Conservation (phyloP, 2,888 invertebrate genomes). For the Erpobdella octoculata region DNA sequence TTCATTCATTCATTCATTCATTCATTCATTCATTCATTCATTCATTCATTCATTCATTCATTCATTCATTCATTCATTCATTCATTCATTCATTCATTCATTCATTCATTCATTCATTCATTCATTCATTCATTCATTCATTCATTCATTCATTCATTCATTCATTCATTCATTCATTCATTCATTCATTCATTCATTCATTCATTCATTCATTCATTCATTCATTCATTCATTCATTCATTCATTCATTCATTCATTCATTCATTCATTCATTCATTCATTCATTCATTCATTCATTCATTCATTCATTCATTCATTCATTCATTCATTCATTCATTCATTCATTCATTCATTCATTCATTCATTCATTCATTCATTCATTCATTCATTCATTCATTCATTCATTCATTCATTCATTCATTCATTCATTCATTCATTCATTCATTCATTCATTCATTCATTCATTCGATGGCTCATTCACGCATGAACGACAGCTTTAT, state of each 20-base stretch:
- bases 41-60: too few species aligned
- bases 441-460: constrained; percentile 1
- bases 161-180: too few species aligned
- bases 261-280: constrained; percentile 1
- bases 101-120: too few species aligned
- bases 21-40: too few species aligned
- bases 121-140: too few species aligned
- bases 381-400: not conserved
- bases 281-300: not conserved
- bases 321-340: not conserved
- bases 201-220: too few species aligned
- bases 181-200: too few species aligned
- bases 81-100: too few species aligned
- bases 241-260: not conserved
- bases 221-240: not conserved
- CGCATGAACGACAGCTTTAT: too few species aligned
- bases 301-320: not conserved
- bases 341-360: not conserved
- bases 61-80: too few species aligned
- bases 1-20: too few species aligned
- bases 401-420: not conserved
- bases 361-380: not conserved
- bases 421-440: not conserved
- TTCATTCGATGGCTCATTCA: not conserved
- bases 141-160: too few species aligned